Conservation (phyloP, 2,113 vertebrate species). For the Daboia siamensis region DNA sequence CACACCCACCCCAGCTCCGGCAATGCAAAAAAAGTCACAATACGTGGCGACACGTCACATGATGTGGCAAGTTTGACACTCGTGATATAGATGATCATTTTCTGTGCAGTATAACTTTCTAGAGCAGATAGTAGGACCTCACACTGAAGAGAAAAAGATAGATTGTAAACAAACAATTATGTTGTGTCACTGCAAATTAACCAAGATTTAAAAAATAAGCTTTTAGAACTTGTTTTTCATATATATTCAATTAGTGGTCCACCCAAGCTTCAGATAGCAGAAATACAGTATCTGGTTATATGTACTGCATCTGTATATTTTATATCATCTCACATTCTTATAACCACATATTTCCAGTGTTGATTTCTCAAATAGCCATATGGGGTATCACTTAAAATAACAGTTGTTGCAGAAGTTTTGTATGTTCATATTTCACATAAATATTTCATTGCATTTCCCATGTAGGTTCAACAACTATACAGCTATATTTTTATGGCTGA, state of each 20-base stretch:
- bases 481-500: neutral
- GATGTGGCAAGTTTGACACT: too few species aligned
- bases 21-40: too few species aligned
- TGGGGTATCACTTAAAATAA: neutral
- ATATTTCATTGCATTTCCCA: neutral
- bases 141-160: neutral
- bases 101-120: neutral
- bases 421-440: neutral
- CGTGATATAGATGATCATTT: neutral
- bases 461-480: neutral
- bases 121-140: neutral
- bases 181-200: neutral
- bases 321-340: neutral
- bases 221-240: neutral
- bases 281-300: neutral
- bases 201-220: neutral
- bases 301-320: neutral
- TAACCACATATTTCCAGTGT: neutral
- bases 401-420: neutral
- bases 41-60: too few species aligned
- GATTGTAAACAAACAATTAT: neutral
- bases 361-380: neutral
- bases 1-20: too few species aligned
- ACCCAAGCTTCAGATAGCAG: neutral
- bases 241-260: neutral